These are phyloP conservation scores for Drosophila antonietae DNA, from an alignment of 2,888 invertebrate species.

Conservation along the genomic window DNA sequence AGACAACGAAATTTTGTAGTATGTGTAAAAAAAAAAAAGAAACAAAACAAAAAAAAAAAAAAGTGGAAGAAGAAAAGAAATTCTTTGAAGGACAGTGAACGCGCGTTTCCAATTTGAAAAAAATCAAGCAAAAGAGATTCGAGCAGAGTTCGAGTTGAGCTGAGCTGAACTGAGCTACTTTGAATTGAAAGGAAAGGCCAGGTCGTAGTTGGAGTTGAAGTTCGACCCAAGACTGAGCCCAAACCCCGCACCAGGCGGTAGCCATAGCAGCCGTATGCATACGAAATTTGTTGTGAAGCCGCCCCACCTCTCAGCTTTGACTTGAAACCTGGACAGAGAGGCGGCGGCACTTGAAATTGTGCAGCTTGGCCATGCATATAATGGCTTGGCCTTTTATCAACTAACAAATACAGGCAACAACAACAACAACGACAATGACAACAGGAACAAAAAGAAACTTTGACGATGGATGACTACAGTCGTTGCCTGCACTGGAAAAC, in stretches of 20 bases:
- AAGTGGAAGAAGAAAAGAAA: slow-evolving; percentile 55
- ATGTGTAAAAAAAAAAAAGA: slow-evolving; percentile 9
- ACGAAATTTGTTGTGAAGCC: slow-evolving; percentile 69
- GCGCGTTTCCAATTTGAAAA: slow-evolving; percentile 63
- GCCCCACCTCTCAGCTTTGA: not conserved
- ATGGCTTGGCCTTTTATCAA: slow-evolving; percentile 81
- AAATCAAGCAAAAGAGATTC: slow-evolving; percentile 40
- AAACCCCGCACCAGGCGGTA: slow-evolving; percentile 36
- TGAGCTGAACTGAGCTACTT: slow-evolving; percentile 67
- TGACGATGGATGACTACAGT: slow-evolving; percentile 76
- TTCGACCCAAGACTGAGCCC: slow-evolving; percentile 28
- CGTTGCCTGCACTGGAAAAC: slow-evolving; percentile 77
- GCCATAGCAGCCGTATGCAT: slow-evolving; percentile 79
- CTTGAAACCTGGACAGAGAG: slow-evolving; percentile 53
- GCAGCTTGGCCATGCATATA: slow-evolving; percentile 81
- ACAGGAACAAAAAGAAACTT: slow-evolving; percentile 60
- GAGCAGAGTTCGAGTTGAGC: slow-evolving; percentile 41
- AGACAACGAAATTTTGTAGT: slow-evolving; percentile 69
- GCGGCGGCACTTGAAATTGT: slow-evolving; percentile 72
- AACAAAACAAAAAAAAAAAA: not conserved
- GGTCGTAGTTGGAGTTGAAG: slow-evolving; percentile 45
- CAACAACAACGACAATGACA: slow-evolving; percentile 45
- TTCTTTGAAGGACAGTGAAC: slow-evolving; percentile 75
- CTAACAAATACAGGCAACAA: slow-evolving; percentile 75
- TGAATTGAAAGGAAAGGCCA: slow-evolving; percentile 83